These are phyloP conservation scores for Ctenopoma multispine DNA, from an alignment of 2,797 vertebrate species.

Conservation along the genomic window DNA sequence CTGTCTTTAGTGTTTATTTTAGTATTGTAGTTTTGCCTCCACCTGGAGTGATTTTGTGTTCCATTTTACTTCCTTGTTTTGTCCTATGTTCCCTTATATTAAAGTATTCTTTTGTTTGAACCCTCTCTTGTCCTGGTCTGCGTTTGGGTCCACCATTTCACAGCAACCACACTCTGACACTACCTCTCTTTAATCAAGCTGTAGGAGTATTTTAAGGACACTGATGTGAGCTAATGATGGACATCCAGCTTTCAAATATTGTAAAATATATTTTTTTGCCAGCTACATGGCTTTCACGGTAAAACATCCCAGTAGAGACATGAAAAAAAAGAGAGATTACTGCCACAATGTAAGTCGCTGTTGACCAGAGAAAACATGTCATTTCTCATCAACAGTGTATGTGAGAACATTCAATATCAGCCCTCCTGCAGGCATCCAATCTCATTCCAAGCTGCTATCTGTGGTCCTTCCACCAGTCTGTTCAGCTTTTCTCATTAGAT, in stretches of 20 bases:
- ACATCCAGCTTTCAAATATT: constrained; percentile 39
- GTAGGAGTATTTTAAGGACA: constrained; percentile 19
- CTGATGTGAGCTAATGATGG: constrained; percentile 34
- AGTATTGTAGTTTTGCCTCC: too few relatives aligned
- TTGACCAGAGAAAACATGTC: constrained; percentile 72
- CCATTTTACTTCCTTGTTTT: too few relatives aligned
- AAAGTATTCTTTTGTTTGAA: too few relatives aligned
- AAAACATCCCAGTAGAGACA: constrained; percentile 52
- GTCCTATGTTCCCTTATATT: too few relatives aligned
- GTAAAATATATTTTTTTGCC: constrained; percentile 43
- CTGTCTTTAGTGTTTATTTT: too few relatives aligned
- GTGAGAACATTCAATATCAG: constrained; percentile 69
- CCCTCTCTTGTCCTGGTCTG: too few relatives aligned
- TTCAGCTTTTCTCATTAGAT: constrained; percentile 74
- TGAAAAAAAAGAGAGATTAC: constrained; percentile 66
- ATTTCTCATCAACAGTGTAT: constrained; percentile 58
- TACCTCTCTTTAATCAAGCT: constrained; percentile 19
- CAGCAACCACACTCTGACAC: too few relatives aligned
- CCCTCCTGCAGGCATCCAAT: constrained; percentile 72
- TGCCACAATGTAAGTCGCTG: constrained; percentile 51
- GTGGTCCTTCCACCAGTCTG: constrained; percentile 39
- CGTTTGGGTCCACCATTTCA: too few relatives aligned
- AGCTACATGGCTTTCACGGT: constrained; percentile 46
- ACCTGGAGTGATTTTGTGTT: too few relatives aligned
- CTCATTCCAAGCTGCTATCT: constrained; percentile 63